Conservation (phyloP, 1,140 invertebrate genomes). For the Hetaerina americana region DNA sequence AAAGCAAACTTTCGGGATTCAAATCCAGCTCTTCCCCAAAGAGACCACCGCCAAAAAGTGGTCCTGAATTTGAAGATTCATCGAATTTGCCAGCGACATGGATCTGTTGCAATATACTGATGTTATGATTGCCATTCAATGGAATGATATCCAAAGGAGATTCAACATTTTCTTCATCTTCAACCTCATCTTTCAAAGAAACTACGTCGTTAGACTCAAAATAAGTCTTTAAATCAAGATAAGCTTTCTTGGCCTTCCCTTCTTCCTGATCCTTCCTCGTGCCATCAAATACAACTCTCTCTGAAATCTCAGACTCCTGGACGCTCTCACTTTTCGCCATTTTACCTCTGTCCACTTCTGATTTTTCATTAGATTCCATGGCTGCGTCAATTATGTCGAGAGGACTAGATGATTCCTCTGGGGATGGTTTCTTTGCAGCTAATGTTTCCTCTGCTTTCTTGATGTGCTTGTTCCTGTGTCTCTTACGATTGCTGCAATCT, state of each 20-base stretch:
- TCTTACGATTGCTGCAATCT: slow-evolving; percentile 5
- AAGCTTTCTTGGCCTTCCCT: not conserved
- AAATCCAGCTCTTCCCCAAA: not conserved
- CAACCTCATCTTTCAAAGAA: not conserved
- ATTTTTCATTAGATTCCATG: not conserved
- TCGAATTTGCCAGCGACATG: no score
- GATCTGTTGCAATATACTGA: not conserved
- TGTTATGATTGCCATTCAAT: not conserved
- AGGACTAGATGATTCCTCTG: no score
- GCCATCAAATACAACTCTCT: no score
- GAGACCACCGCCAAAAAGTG: not conserved
- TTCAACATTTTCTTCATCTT: not conserved
- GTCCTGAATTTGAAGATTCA: not conserved
- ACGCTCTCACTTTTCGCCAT: no score
- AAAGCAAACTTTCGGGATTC: not conserved
- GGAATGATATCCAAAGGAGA: not conserved
- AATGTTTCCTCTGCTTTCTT: not conserved
- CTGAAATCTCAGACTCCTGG: no score
- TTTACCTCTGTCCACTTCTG: not conserved
- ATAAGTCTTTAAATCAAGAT: not conserved
- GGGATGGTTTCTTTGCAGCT: no score
- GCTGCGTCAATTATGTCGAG: no score
- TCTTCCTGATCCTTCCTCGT: not conserved
- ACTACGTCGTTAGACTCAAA: not conserved
- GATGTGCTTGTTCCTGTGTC: not conserved